Base-by-base conservation (phyloP, 2,888 invertebrate genomes). In the Tachystola acroxantha region DNA sequence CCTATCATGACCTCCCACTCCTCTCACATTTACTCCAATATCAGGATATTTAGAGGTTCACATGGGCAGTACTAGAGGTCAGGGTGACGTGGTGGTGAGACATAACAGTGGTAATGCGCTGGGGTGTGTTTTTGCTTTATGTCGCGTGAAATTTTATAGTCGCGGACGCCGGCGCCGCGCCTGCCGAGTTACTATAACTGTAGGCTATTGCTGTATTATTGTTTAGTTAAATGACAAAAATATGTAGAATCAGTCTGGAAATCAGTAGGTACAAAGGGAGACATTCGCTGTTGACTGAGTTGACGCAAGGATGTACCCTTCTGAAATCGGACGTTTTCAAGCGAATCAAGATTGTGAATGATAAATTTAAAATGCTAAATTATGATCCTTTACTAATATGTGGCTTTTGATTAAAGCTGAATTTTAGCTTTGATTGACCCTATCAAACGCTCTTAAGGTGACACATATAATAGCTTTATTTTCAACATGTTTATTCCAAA, bases 111-210 rank as follows among this genome's bases (percentile, higher is more conserved):
- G 80, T 75, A 73, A 75, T 76, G 73, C 74, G 68, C 69, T 65
- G 66, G 81, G 79, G 81, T 78, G 81, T 86, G 84, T 86, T 87
- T 86, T 87, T 86, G 81, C 74, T 88, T 86, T 86, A 86, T 86
- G 84, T 72, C 59, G 74, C 84, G 85, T 88, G 81, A 81, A 88
- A 87, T 86, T 84, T 85, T 85, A 85, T 69, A 60, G 80, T 68
- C 77, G 65, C 64, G 62, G 64, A 65, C 66, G 64, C 56, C 62
- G 55, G 57, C 62, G 64, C 36, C 55, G 53, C 50, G 55, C 58
- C 46, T 52, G 53, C 31, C 24, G 16, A 24, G 31, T 9, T n/a
- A 14, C 36, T 26, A 16, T 33, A 32, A 10, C 36, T 19, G 25
- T 36, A 19, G 27, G 10, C 35, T 25, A 24, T 24, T 7, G 24